Conservation (phyloP, 2,113 vertebrate species). For the Eubucco bourcierii region DNA sequence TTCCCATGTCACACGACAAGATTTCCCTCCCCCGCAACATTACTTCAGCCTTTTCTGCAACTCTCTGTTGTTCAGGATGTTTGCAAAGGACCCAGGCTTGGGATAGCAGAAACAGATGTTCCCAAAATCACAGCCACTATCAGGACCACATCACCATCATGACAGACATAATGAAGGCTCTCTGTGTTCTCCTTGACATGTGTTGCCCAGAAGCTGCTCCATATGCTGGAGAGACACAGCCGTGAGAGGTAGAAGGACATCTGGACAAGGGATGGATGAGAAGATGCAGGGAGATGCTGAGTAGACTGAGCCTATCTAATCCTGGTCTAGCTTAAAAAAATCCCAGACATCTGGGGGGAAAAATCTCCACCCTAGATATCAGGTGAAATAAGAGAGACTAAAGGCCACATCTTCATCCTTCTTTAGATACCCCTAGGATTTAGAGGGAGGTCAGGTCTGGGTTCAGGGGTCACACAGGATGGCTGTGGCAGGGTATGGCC, state of each 20-base stretch:
- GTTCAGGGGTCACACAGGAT: background rate
- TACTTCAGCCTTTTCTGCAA: slow-evolving; percentile 36
- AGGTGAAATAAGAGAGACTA: background rate
- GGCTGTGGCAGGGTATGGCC: background rate
- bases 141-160: background rate
- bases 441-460: background rate
- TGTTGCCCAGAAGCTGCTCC: slow-evolving; percentile 55
- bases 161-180: background rate
- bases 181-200: background rate
- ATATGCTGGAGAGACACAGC: background rate
- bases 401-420: background rate
- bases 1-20: background rate
- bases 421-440: background rate
- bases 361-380: background rate
- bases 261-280: background rate
- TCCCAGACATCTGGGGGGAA: background rate
- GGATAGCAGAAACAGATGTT: slow-evolving; percentile 53
- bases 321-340: background rate
- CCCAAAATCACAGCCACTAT: background rate
- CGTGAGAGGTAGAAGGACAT: background rate
- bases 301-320: background rate
- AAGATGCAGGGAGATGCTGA: background rate
- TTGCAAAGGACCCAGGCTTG: background rate
- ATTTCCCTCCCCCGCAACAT: background rate
- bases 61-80: background rate